Evolutionary conservation across 2,888 invertebrate species (phyloP), one percentile per base, ranked within the genome.

Genomic region (Drosophila paranaensis): DNA sequence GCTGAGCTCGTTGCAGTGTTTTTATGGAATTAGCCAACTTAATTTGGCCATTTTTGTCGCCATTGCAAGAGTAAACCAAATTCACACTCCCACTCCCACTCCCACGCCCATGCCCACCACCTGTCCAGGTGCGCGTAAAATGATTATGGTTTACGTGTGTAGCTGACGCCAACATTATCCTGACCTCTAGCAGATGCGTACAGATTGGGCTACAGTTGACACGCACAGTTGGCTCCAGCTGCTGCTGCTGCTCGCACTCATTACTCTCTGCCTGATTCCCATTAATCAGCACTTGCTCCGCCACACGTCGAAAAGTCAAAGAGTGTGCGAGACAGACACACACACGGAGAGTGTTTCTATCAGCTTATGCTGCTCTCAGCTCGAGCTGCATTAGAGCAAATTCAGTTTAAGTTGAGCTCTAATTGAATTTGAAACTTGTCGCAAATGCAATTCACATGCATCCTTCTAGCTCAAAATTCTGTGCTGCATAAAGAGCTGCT

Each of bases 11-110:
- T 45, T 57, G 60, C 67, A 58, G 25, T 43, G 43, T 64, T 69
- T 71, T 76, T 71, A 79, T 79, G 62, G 63, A 63, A 74, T 82
- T 87, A 71, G 78, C 80, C 76, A 71, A 80, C 75, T 78, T 74
- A 78, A 77, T 72, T 83, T 76, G 53, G 64, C 51, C 66, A 71
- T 68, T 70, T 79, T 77, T 71, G 69, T 71, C 67, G 74, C 69
- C 66, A 57, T 69, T 62, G 57, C 75, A 53, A 43, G 50, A 50
- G 50, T 20, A n/a, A 39, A 27, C 37, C 25, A 8, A 37, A 37
- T 39, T 25, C 61, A 25, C 40, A 39, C 37, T 10, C 14, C 8
- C 27, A 8, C 14, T 0, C 14, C 20, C 20, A 20, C 2, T 20
- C 20, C 20, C 27, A 8, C 14, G 0, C 14, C 20, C 20, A 20